Conservation (phyloP, 2,797 vertebrate species). For the Oreonectes daqikongensis region DNA sequence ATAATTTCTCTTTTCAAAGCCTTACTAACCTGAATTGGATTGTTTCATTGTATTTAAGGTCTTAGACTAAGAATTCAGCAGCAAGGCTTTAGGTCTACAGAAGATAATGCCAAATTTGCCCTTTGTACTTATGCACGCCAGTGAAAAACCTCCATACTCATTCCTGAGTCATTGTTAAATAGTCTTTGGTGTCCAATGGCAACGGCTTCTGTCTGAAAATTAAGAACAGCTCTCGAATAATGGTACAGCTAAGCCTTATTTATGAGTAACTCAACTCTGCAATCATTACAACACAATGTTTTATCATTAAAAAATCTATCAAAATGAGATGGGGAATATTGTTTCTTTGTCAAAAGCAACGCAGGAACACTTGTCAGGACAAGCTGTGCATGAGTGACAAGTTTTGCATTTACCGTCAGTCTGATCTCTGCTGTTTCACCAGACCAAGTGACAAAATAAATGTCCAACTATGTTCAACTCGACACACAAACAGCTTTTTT, state of each 20-base stretch:
- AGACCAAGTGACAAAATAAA: conserved; percentile 51
- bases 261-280: conserved; percentile 73
- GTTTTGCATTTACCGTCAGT: conserved; percentile 19
- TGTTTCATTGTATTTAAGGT: conserved; percentile 26
- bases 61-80: conserved; percentile 29
- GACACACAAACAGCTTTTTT: conserved; percentile 62
- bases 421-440: conserved; percentile 43
- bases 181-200: conserved; percentile 71
- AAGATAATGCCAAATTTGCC: conserved; percentile 41
- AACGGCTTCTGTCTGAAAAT: conserved; percentile 63
- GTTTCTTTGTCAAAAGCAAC: conserved; percentile 5
- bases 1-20: background rate
- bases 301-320: background rate
- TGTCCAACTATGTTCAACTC: conserved; percentile 44
- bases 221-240: conserved; percentile 60
- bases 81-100: conserved; percentile 38
- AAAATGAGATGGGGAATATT: background rate
- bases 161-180: conserved; percentile 67
- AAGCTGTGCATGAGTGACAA: conserved; percentile 35
- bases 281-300: conserved; percentile 23
- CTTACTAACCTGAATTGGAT: conserved; percentile 5
- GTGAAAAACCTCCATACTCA: conserved; percentile 56
- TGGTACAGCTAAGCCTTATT: conserved; percentile 62
- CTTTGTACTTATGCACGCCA: conserved; percentile 40
- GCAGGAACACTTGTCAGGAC: conserved; percentile 17